Percentiles rank a stretch among this genome's conserved stretches.
phyloP scores from a whole-genome alignment of 2,113 vertebrate genomes.

The Zosterops pallidus region DNA sequence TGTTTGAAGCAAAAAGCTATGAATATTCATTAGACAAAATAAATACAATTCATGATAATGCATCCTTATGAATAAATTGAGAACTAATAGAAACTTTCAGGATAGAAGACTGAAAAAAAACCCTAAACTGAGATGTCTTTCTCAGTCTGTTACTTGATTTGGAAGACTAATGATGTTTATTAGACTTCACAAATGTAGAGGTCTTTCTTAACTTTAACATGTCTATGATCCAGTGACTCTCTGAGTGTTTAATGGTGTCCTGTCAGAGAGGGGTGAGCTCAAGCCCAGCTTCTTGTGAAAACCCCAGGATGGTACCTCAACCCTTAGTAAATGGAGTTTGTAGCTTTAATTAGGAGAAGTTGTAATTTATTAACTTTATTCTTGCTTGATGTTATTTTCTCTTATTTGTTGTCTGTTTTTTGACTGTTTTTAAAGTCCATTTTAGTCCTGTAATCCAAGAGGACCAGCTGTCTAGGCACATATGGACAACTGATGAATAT shows the following conservation, averaged over 20 bases:
- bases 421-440: neutral
- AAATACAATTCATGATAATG: neutral
- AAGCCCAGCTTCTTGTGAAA: neutral
- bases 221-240: neutral
- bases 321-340: neutral
- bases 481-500: neutral
- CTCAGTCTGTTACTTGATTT: neutral
- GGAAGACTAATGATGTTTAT: neutral
- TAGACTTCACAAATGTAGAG: neutral
- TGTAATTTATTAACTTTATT: neutral
- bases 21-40: conserved; percentile 19
- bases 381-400: neutral
- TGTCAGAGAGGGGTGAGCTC: neutral
- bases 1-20: neutral
- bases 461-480: neutral
- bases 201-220: neutral
- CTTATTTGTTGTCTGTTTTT: neutral
- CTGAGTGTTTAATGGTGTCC: neutral
- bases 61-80: neutral
- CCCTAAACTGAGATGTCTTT: neutral
- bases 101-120: neutral
- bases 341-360: neutral
- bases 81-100: neutral
- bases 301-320: neutral
- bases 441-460: neutral